Conservation (phyloP, 2,888 invertebrate genomes). For the Eurois occulta region DNA sequence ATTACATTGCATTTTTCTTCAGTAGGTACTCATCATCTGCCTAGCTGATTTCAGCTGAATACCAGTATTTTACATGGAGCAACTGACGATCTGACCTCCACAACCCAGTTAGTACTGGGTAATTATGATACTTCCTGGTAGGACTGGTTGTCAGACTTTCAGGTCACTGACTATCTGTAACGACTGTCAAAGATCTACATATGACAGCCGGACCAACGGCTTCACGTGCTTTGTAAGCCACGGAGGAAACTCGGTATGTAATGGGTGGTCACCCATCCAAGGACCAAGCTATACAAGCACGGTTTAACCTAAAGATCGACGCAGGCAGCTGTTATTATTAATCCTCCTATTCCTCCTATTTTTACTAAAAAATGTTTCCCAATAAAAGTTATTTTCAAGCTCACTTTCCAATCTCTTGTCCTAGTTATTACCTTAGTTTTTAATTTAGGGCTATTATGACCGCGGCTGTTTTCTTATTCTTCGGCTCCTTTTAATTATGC, state of each 20-base stretch:
- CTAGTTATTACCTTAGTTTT: constrained; percentile 12
- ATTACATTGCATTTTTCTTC: no score
- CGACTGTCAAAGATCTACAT: neutral
- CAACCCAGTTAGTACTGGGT: no score
- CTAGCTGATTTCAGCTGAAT: neutral
- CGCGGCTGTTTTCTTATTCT: constrained; percentile 28
- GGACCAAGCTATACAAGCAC: neutral
- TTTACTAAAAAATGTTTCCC: neutral
- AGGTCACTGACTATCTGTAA: neutral
- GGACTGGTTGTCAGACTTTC: neutral
- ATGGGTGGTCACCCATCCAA: neutral
- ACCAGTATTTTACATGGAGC: neutral
- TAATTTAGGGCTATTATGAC: constrained; percentile 40
- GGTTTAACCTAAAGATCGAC: neutral
- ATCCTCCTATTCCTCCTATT: neutral
- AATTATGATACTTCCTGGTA: no score
- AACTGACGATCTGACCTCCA: neutral
- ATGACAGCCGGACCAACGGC: neutral
- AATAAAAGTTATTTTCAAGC: neutral
- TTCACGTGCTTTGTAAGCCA: neutral
- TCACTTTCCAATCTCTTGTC: constrained; percentile 27
- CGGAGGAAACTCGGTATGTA: neutral
- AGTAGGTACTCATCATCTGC: no score
- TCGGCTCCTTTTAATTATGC: constrained; percentile 60
- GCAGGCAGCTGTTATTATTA: neutral